Conservation (phyloP, 2,888 invertebrate species). For the Drosophila diplacantha region DNA sequence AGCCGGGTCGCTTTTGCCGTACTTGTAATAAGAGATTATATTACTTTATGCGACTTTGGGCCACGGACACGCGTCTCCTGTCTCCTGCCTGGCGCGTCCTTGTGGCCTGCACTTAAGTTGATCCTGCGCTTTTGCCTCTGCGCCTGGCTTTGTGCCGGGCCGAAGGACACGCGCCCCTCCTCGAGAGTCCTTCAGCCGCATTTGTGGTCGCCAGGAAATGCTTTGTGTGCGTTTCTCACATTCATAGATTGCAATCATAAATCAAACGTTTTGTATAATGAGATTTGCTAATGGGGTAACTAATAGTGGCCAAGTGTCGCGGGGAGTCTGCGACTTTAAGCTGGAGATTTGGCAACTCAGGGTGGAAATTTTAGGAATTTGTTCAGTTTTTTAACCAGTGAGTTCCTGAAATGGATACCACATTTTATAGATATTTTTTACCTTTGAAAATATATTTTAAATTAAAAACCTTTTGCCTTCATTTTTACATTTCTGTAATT, state of each 20-base stretch:
- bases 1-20: conserved; percentile 57
- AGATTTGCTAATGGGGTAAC: conserved; percentile 37
- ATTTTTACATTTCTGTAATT: no score
- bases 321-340: conserved; percentile 5
- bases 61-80: conserved; percentile 51
- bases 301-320: conserved; percentile 25
- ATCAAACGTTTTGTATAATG: conserved; percentile 44
- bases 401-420: not conserved
- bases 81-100: conserved; percentile 24
- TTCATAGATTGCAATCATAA: conserved; percentile 44
- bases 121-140: conserved; percentile 53
- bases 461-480: no score
- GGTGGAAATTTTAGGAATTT: not conserved
- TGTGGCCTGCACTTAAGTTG: conserved; percentile 56
- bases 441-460: no score
- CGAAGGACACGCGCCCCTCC: conserved; percentile 34
- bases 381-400: not conserved
- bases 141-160: conserved; percentile 45
- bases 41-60: conserved; percentile 66
- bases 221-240: conserved; percentile 35
- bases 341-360: not conserved
- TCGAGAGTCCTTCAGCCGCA: conserved; percentile 36
- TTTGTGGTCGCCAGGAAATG: conserved; percentile 15
- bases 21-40: conserved; percentile 70
- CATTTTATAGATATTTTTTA: not conserved